A percentile compares a stretch with the other conserved stretches of the same genome.
Conservation (phyloP, 2,113 vertebrate species). For the Nothoprocta pentlandii region DNA sequence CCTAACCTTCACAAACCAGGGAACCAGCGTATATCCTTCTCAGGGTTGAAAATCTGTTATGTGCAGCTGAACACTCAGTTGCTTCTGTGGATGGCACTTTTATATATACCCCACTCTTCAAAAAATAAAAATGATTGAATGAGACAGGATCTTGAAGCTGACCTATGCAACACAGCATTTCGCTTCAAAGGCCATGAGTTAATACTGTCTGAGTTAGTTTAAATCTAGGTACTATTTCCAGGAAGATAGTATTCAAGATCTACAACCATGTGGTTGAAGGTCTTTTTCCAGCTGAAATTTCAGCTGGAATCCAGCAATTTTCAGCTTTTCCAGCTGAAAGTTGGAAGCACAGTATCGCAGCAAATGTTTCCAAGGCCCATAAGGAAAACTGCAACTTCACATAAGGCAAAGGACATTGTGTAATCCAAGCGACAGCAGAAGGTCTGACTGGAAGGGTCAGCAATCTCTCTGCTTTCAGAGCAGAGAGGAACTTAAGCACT, state of each 20-base stretch:
- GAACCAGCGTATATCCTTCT: not conserved
- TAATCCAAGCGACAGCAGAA: not conserved
- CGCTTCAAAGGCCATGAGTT: not conserved
- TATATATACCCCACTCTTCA: not conserved
- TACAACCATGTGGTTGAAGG: not conserved
- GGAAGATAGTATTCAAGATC: not conserved
- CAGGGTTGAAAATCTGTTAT: not conserved
- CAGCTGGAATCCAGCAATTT: too few species aligned
- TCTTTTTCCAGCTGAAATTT: too few species aligned
- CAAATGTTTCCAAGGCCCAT: not conserved
- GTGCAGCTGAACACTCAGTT: not conserved
- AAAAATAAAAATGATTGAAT: not conserved
- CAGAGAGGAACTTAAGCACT: not conserved
- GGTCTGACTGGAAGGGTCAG: not conserved
- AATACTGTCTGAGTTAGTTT: not conserved
- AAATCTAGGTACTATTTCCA: not conserved
- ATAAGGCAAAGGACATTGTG: not conserved
- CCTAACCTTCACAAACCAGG: not conserved
- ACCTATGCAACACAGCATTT: not conserved
- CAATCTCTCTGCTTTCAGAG: not conserved
- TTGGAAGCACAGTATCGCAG: fast-evolving
- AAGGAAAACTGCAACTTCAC: not conserved
- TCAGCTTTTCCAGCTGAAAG: not conserved
- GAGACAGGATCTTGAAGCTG: not conserved
- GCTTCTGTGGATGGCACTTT: not conserved